Percentiles rank a stretch among this genome's conserved stretches.
phyloP scores from a whole-genome alignment of 2,113 vertebrate species.

The Caranx melampygus region DNA sequence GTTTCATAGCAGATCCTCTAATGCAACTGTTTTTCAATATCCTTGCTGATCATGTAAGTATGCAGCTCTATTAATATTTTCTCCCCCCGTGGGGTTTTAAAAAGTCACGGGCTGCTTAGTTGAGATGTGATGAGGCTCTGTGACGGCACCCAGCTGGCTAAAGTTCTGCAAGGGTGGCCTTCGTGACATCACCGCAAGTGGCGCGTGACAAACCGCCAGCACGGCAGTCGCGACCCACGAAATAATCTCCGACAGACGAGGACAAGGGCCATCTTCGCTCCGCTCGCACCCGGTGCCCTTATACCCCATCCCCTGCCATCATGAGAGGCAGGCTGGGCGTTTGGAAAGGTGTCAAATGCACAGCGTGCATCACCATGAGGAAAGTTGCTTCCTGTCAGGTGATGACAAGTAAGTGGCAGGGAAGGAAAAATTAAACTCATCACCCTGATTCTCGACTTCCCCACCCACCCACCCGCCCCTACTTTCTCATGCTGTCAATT shows the following conservation, averaged over 20 bases:
- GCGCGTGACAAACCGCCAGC: conserved; percentile 71
- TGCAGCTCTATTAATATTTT: conserved; percentile 57
- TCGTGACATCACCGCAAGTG: conserved; percentile 70
- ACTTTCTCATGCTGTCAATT: conserved; percentile 75
- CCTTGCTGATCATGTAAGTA: conserved; percentile 47
- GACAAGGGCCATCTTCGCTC: conserved; percentile 64
- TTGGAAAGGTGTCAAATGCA: conserved; percentile 57
- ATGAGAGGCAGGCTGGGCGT: conserved; percentile 28
- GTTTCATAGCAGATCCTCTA: conserved; percentile 58
- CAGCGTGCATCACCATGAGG: conserved; percentile 48
- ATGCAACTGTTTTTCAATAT: conserved; percentile 56
- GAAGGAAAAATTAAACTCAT: conserved; percentile 66
- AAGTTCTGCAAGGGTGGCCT: conserved; percentile 66
- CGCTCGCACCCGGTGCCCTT: conserved; percentile 50
- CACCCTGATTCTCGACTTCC: conserved; percentile 27
- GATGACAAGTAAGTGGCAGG: conserved; percentile 78
- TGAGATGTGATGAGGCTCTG: conserved; percentile 57
- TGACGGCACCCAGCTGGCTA: conserved; percentile 76
- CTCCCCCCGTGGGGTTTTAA: conserved; percentile 38
- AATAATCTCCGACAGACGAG: conserved; percentile 77
- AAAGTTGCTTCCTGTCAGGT: conserved; percentile 77
- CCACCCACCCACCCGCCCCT: neutral
- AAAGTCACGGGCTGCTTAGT: conserved; percentile 52
- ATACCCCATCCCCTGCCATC: conserved; percentile 43
- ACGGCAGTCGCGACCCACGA: conserved; percentile 62